Evolutionary conservation across 1,140 invertebrate genomes (phyloP).

Genomic region (Pogonomyrmex barbatus): DNA sequence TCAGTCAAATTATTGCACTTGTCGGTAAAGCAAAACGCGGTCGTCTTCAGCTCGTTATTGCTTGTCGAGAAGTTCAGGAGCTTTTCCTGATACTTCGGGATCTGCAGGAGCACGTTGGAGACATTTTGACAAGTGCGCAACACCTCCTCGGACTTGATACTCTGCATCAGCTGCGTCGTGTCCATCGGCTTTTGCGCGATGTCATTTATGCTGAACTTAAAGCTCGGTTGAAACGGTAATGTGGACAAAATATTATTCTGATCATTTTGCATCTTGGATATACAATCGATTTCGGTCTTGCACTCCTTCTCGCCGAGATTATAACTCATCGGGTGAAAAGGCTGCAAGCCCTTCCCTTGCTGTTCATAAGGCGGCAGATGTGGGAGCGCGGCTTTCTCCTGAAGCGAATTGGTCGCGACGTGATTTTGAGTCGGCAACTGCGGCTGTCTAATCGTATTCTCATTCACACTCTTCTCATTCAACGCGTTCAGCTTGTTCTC

Average conservation of each 20-base stretch:
- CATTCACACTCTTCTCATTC: constrained; percentile 66
- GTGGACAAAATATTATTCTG: constrained; percentile 73
- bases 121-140: constrained; percentile 84
- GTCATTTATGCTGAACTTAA: constrained; percentile 79
- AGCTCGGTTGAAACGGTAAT: constrained; percentile 77
- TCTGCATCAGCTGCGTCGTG: constrained; percentile 78
- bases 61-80: constrained; percentile 81
- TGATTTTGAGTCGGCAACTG: constrained; percentile 66
- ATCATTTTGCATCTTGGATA: constrained; percentile 71
- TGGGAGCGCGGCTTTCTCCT: constrained; percentile 58
- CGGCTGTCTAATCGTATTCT: constrained; percentile 50
- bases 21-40: constrained; percentile 79
- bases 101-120: constrained; percentile 83
- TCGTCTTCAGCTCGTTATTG: constrained; percentile 74
- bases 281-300: constrained; percentile 69
- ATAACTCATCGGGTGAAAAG: constrained; percentile 54
- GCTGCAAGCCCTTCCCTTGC: constrained; percentile 50
- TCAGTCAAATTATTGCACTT: constrained; percentile 83
- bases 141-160: constrained; percentile 83
- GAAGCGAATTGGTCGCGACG: constrained; percentile 44
- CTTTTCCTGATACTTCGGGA: constrained; percentile 84
- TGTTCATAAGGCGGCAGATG: constrained; percentile 62
- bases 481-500: constrained; percentile 69
- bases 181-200: constrained; percentile 75
- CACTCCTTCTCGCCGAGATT: constrained; percentile 69